A percentile compares a stretch with the other conserved stretches of the same genome.
Evolutionary conservation across 2,797 vertebrate species (phyloP).

Genomic region (Anableps anableps): DNA sequence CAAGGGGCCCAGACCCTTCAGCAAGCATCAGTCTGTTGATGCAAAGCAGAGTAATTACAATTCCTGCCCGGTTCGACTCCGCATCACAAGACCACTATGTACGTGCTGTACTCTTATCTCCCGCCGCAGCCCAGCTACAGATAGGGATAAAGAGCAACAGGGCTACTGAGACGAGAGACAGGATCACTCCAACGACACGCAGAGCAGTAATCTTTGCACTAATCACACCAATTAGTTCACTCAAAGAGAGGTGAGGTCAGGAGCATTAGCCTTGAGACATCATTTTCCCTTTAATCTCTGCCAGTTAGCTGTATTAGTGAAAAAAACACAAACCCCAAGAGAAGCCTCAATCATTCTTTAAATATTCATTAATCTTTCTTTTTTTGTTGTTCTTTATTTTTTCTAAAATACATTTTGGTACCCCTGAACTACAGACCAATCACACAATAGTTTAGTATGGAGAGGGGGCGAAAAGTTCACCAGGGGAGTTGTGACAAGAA

Average conservation of each 20-base stretch:
- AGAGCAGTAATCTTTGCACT: slow-evolving; percentile 63
- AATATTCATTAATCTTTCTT: not conserved
- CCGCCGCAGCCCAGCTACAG: slow-evolving; percentile 36
- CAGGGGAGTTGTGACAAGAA: too few species aligned
- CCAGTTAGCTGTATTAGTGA: slow-evolving; percentile 8
- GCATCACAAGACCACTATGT: slow-evolving; percentile 46
- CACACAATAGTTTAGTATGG: too few species aligned
- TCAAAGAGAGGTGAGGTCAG: slow-evolving; percentile 37
- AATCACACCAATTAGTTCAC: slow-evolving; percentile 68
- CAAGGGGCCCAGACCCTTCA: slow-evolving; percentile 46
- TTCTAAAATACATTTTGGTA: not conserved
- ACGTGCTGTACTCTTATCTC: slow-evolving; percentile 59
- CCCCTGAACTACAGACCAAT: not conserved
- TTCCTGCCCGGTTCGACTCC: slow-evolving; percentile 32
- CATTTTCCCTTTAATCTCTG: slow-evolving; percentile 48
- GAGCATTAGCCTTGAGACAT: slow-evolving; percentile 47
- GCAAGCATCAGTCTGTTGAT: slow-evolving; percentile 56
- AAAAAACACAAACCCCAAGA: slow-evolving; percentile 1
- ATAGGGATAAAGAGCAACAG: slow-evolving; percentile 58
- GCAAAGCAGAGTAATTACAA: slow-evolving; percentile 67
- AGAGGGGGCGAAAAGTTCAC: too few species aligned
- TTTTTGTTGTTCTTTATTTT: not conserved
- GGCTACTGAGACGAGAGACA: slow-evolving; percentile 49
- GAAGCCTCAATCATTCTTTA: not conserved
- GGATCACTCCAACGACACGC: slow-evolving; percentile 53